These are phyloP conservation scores for Spongilla lacustris DNA, from an alignment of 37 sponge, comb jelly and placozoan species.

Conservation along the genomic window DNA sequence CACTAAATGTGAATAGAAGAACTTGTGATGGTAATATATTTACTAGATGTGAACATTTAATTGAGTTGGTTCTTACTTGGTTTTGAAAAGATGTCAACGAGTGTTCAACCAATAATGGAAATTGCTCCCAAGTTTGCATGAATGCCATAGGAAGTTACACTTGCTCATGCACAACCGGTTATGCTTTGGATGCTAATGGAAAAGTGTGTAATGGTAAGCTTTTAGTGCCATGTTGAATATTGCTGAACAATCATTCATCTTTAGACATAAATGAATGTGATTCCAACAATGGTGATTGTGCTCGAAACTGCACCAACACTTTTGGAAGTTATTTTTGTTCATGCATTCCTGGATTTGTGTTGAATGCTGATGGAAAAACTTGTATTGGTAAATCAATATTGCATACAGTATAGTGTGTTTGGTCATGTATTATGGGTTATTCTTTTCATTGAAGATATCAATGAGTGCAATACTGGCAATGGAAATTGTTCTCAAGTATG, in stretches of 20 bases:
- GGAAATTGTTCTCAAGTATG: constrained; percentile 7
- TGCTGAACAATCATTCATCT: not conserved
- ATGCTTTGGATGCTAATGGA: no score
- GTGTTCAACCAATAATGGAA: no score
- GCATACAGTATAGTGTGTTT: no score
- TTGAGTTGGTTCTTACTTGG: no score
- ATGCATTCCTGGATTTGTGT: not conserved
- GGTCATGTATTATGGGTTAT: no score
- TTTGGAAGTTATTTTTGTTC: not conserved
- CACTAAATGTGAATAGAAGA: not conserved
- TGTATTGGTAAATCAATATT: not conserved
- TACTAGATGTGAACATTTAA: not conserved
- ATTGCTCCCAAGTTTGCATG: no score
- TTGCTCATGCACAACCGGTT: no score
- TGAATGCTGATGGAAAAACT: not conserved
- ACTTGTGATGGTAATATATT: not conserved
- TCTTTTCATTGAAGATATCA: not conserved
- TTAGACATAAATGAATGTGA: no score
- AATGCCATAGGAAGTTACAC: no score
- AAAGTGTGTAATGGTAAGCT: no score
- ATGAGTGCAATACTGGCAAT: constrained; percentile 29
- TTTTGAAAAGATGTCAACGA: no score
- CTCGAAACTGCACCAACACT: not conserved
- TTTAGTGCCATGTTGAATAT: not conserved
- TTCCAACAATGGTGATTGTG: no score